phyloP scores from a whole-genome alignment of 2,797 vertebrate genomes.

The Ciconia nigra region DNA sequence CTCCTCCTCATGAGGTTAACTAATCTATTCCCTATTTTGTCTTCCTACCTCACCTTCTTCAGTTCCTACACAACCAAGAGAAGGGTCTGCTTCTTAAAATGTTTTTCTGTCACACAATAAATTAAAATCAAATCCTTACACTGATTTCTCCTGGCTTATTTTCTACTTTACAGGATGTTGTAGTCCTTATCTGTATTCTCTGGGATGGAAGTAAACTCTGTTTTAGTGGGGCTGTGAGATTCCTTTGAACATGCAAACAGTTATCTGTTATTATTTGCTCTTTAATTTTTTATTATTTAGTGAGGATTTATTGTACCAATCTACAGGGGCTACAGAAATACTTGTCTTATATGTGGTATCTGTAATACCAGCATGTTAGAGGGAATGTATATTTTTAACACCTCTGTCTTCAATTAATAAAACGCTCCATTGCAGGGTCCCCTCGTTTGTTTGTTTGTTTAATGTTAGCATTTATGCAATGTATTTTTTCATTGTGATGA shows the following conservation, averaged over 20 bases:
- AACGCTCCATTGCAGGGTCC: neutral
- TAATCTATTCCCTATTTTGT: neutral
- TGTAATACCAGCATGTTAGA: neutral
- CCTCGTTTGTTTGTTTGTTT: neutral
- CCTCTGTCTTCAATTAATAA: slow-evolving; percentile 21
- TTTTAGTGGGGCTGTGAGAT: neutral
- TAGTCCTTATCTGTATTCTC: neutral
- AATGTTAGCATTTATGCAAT: neutral
- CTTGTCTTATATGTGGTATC: neutral
- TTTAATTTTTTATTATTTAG: neutral
- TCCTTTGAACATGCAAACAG: neutral
- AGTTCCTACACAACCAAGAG: neutral
- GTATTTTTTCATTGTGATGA: neutral
- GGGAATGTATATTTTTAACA: slow-evolving; percentile 16
- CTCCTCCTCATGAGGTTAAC: neutral
- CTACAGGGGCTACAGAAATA: neutral
- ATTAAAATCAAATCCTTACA: neutral
- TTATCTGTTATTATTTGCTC: neutral
- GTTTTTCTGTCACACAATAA: neutral
- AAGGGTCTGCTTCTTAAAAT: neutral
- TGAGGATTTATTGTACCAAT: neutral
- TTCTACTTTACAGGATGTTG: neutral
- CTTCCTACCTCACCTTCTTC: slow-evolving; percentile 1
- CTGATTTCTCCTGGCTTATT: neutral
- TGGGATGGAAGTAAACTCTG: neutral